Evolutionary conservation across 2,888 invertebrate genomes (phyloP).

Genomic region (Archaeoteleia sp.): DNA sequence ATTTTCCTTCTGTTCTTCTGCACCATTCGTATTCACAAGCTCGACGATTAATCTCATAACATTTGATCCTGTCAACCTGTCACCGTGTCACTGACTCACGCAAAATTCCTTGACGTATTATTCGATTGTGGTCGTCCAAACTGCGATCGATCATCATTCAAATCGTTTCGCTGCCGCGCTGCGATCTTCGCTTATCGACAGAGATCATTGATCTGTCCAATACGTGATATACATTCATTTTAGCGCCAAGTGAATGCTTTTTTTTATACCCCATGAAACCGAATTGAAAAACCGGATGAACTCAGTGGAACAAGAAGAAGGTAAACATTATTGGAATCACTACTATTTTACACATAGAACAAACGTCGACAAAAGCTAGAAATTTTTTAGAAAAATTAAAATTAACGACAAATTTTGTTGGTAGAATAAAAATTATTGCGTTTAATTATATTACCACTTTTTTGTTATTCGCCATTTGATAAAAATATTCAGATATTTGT

Average conservation of each 20-base stretch:
- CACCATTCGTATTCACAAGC: constrained; percentile 56
- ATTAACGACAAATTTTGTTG: too few relatives aligned
- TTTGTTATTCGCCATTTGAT: too few relatives aligned
- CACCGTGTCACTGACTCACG: constrained; percentile 55
- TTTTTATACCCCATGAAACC: constrained; percentile 25
- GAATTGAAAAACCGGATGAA: constrained; percentile 27
- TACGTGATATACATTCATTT: constrained; percentile 44
- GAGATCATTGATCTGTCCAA: constrained; percentile 42
- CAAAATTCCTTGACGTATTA: constrained; percentile 48
- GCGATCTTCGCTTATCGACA: constrained; percentile 32
- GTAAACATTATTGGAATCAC: not conserved
- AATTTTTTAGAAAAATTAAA: too few relatives aligned
- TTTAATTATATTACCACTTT: too few relatives aligned
- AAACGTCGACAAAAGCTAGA: too few relatives aligned
- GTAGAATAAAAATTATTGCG: too few relatives aligned
- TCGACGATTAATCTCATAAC: constrained; percentile 63
- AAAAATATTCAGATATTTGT: too few relatives aligned
- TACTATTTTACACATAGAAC: too few relatives aligned
- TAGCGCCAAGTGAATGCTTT: constrained; percentile 27
- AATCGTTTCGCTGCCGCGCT: constrained; percentile 29
- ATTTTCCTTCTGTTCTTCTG: constrained; percentile 42
- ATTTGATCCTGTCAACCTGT: constrained; percentile 61
- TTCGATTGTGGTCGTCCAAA: constrained; percentile 52
- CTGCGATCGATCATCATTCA: constrained; percentile 61
- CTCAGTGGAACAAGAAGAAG: constrained; percentile 2